Conservation (phyloP, 2,888 invertebrate genomes). For the Drosophila colorata region DNA sequence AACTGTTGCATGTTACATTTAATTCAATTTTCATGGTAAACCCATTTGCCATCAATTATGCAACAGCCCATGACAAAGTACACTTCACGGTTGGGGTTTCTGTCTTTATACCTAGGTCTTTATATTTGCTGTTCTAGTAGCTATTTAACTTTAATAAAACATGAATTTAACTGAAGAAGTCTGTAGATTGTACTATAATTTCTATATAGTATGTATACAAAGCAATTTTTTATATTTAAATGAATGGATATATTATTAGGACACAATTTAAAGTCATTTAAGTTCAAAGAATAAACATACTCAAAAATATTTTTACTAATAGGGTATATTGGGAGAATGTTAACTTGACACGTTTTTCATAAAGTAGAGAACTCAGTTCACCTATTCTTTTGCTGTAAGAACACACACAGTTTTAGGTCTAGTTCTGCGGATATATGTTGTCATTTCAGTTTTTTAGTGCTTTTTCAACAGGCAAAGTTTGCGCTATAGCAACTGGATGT, state of each 20-base stretch:
- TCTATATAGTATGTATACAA: too few species aligned
- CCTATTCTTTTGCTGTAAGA: neutral
- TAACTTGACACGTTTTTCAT: too few species aligned
- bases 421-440: constrained; percentile 4
- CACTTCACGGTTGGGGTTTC: neutral
- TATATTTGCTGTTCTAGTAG: too few species aligned
- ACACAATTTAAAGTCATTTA: neutral
- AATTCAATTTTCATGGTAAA: constrained; percentile 36
- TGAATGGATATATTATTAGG: too few species aligned
- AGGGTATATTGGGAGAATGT: too few species aligned
- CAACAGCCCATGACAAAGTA: constrained; percentile 5
- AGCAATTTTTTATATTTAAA: too few species aligned
- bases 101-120: neutral
- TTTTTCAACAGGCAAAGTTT: neutral
- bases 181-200: too few species aligned
- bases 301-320: too few species aligned
- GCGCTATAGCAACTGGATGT: constrained; percentile 21
- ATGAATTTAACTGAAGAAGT: too few species aligned
- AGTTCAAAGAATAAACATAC: neutral
- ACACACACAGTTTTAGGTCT: neutral
- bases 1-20: constrained; percentile 31
- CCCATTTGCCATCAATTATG: constrained; percentile 14
- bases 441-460: constrained; percentile 11
- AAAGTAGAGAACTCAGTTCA: too few species aligned
- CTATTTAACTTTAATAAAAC: too few species aligned